Percentiles rank a stretch among this genome's conserved stretches.
phyloP scores from a whole-genome alignment of 2,888 invertebrate genomes.

The Hydriomena furcata region DNA sequence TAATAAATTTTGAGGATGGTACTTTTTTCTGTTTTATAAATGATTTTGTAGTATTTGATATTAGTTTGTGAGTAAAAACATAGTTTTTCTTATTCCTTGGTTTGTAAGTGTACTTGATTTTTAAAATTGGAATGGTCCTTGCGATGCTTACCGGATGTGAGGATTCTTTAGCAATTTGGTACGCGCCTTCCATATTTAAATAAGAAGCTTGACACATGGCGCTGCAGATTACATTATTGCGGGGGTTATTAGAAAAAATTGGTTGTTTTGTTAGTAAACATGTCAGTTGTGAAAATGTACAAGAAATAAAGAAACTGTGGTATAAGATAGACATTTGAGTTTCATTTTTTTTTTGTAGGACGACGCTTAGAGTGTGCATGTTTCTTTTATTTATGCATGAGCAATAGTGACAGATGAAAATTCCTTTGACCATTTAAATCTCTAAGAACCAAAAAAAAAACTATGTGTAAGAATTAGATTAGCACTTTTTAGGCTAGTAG shows the following conservation, averaged over 20 bases:
- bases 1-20: slow-evolving; percentile 56
- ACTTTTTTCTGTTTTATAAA: slow-evolving; percentile 52
- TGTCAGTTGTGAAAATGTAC: slow-evolving; percentile 76
- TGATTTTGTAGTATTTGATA: slow-evolving; percentile 57
- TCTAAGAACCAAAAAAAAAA: slow-evolving; percentile 70
- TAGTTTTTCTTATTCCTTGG: slow-evolving; percentile 41
- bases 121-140: slow-evolving; percentile 15
- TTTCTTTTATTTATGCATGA: slow-evolving; percentile 60
- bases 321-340: slow-evolving; percentile 70
- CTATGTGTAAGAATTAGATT: slow-evolving; percentile 74
- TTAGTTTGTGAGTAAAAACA: slow-evolving; percentile 54
- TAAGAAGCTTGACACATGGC: slow-evolving; percentile 2
- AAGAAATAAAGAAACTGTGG: slow-evolving; percentile 74
- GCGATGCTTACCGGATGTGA: slow-evolving; percentile 1
- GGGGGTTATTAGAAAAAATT: slow-evolving; percentile 35
- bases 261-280: slow-evolving; percentile 67
- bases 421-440: slow-evolving; percentile 51
- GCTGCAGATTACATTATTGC: slow-evolving; percentile 13
- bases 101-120: slow-evolving; percentile 27
- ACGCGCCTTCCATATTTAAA: slow-evolving; percentile 6
- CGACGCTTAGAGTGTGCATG: slow-evolving; percentile 71
- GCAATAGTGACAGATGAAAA: slow-evolving; percentile 45
- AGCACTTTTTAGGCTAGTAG: slow-evolving; percentile 80
- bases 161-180: not conserved
- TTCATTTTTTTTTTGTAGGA: slow-evolving; percentile 62